Evolutionary conservation across 2,888 invertebrate genomes (phyloP).

Genomic region (Monoplex corrugatus): DNA sequence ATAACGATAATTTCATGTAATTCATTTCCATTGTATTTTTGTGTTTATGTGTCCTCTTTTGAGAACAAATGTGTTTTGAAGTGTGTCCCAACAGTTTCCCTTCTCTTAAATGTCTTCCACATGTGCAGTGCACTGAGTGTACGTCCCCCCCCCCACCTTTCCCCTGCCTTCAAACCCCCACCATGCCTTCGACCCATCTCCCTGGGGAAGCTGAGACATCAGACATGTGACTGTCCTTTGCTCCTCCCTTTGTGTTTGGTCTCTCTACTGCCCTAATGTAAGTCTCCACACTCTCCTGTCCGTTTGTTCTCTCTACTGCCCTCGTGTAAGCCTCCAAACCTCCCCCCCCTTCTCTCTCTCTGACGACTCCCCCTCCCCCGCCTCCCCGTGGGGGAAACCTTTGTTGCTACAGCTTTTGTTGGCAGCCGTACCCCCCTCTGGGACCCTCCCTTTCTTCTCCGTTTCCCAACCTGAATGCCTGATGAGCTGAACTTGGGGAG

Average conservation of each 20-base stretch:
- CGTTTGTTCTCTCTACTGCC: background rate
- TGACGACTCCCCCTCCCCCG: background rate
- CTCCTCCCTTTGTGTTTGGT: background rate
- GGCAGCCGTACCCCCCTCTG: constrained; percentile 18
- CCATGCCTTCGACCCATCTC: too few species aligned
- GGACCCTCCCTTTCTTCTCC: constrained; percentile 15
- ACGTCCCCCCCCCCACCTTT: background rate
- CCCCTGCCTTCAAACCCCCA: background rate
- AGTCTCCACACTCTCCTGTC: background rate
- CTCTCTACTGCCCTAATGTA: background rate
- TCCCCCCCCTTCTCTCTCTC: background rate
- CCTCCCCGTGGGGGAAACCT: constrained; percentile 25
- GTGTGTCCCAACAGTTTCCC: too few species aligned
- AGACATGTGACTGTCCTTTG: constrained; percentile 6
- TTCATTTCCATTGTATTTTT: too few species aligned
- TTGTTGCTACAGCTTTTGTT: constrained; percentile 44
- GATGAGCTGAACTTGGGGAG: too few species aligned
- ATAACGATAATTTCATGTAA: too few species aligned
- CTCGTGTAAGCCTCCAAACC: too few species aligned
- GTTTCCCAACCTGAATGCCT: background rate
- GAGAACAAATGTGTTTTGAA: too few species aligned
- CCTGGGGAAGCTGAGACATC: background rate
- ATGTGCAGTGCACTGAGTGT: too few species aligned
- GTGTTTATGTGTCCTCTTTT: too few species aligned
- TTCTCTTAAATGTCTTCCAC: too few species aligned